phyloP scores from a whole-genome alignment of 2,888 invertebrate species.

The Megastigmus dorsalis region DNA sequence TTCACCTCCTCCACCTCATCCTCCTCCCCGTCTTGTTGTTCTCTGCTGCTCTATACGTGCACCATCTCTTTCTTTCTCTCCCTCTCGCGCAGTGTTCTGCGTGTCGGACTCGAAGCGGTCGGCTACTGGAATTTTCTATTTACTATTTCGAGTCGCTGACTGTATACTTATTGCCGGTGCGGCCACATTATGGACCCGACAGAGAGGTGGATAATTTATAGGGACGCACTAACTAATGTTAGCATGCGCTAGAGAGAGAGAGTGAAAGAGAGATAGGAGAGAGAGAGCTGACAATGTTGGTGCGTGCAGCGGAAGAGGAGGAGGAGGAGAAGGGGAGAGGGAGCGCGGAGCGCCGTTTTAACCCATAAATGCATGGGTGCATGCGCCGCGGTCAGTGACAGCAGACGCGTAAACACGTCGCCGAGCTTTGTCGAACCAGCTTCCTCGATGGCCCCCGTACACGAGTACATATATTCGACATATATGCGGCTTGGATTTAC shows the following conservation, averaged over 20 bases:
- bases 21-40: not conserved
- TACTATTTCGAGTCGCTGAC: conserved; percentile 63
- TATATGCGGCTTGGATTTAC: not conserved
- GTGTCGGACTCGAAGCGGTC: conserved; percentile 31
- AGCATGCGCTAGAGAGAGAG: not conserved
- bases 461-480: not conserved
- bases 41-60: not conserved
- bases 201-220: conserved; percentile 65
- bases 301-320: too few relatives aligned
- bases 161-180: not conserved
- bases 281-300: too few relatives aligned
- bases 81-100: not conserved
- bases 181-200: too few relatives aligned
- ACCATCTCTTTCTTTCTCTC: not conserved
- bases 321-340: not conserved
- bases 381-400: conserved; percentile 29
- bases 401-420: conserved; percentile 43
- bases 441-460: not conserved
- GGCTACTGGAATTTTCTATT: conserved; percentile 63
- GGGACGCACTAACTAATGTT: conserved; percentile 3
- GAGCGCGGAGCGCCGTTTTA: conserved; percentile 48
- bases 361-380: conserved; percentile 6
- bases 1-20: not conserved
- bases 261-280: not conserved
- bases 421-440: conserved; percentile 26